Evolutionary conservation across 2,113 vertebrate species (phyloP).

Genomic region (Saccopteryx bilineata): DNA sequence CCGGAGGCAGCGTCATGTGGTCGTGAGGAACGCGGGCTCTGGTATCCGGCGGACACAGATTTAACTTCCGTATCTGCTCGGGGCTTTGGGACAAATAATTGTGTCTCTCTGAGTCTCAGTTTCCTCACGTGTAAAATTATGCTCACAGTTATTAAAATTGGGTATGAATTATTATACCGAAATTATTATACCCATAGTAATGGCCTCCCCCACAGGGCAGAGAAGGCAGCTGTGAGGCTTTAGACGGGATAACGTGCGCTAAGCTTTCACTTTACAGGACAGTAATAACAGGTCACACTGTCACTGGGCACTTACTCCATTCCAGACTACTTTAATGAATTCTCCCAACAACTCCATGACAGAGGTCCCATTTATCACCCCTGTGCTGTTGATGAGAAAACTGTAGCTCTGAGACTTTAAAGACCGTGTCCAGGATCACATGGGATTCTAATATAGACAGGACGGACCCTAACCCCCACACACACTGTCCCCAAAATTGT

Average conservation of each 20-base stretch:
- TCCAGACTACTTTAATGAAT: not conserved
- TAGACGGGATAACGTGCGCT: not conserved
- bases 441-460: not conserved
- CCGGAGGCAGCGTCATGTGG: not conserved
- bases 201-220: not conserved
- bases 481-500: not conserved
- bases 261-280: not conserved
- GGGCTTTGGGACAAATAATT: conserved; percentile 38
- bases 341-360: not conserved
- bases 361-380: not conserved
- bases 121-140: conserved; percentile 37
- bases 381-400: not conserved
- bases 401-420: not conserved
- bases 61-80: not conserved
- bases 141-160: not conserved
- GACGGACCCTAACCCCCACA: not conserved
- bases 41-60: not conserved
- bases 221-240: not conserved
- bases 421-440: not conserved
- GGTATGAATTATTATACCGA: conserved; percentile 11
- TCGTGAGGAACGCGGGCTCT: not conserved
- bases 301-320: not conserved
- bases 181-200: not conserved
- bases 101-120: conserved; percentile 1
- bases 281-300: not conserved